Conservation (phyloP, 2,113 vertebrate genomes). For the Haplochromis vanheusdeni region DNA sequence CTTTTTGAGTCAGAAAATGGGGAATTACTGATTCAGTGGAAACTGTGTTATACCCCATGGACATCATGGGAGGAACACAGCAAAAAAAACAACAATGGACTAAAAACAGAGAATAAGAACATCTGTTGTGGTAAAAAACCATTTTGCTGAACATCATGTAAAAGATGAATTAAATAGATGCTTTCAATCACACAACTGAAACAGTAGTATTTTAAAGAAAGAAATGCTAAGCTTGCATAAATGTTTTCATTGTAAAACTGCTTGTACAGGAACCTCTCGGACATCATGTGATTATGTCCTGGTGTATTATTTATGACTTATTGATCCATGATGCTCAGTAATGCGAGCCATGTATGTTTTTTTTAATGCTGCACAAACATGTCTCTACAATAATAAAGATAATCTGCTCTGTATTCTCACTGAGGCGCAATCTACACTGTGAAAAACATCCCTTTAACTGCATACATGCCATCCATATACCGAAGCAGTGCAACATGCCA, state of each 20-base stretch:
- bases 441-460: not conserved
- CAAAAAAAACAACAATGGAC: not conserved
- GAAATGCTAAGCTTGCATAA: not conserved
- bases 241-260: not conserved
- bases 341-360: not conserved
- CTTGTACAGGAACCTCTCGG: not conserved
- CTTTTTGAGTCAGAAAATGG: slow-evolving; percentile 13
- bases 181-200: not conserved
- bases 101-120: not conserved
- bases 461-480: not conserved
- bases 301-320: not conserved
- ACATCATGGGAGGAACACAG: not conserved
- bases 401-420: not conserved
- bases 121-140: not conserved
- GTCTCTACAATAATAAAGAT: not conserved
- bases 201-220: not conserved
- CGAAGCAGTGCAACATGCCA: not conserved
- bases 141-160: not conserved
- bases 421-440: not conserved
- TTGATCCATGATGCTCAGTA: not conserved
- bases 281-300: not conserved
- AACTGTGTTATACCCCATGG: not conserved
- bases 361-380: not conserved
- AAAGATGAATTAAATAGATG: not conserved
- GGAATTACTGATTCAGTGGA: slow-evolving; percentile 26